These are phyloP conservation scores for Marmota flaviventris DNA, from an alignment of 2,113 vertebrate genomes.

Conservation along the genomic window DNA sequence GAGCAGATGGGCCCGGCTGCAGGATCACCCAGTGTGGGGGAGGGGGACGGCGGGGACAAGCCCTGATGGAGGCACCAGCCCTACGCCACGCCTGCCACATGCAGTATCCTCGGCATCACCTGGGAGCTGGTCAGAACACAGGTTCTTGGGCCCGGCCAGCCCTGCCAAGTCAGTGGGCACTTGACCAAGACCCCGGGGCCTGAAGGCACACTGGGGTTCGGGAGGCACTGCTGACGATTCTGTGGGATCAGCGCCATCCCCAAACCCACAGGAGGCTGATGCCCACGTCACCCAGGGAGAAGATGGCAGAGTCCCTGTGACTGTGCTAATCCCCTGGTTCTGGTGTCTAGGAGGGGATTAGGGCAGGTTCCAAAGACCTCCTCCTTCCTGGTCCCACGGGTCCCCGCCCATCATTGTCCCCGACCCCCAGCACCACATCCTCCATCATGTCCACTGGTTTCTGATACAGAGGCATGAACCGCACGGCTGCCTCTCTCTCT, in stretches of 20 bases:
- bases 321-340: neutral
- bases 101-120: neutral
- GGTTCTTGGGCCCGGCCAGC: no score
- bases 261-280: neutral
- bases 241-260: neutral
- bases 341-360: neutral
- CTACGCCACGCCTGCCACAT: neutral
- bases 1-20: neutral
- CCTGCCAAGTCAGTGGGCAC: neutral
- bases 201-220: neutral
- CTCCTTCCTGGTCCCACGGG: neutral
- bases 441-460: neutral
- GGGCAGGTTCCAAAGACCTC: neutral
- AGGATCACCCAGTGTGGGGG: neutral
- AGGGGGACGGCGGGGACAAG: neutral
- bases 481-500: neutral
- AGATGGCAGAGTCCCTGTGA: neutral
- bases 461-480: neutral
- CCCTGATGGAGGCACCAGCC: neutral
- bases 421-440: neutral
- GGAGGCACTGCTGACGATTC: neutral
- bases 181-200: neutral
- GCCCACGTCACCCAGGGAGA: neutral
- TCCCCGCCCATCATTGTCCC: neutral
- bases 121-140: neutral